phyloP scores from a whole-genome alignment of 2,888 invertebrate species.

The Athetis lepigone region DNA sequence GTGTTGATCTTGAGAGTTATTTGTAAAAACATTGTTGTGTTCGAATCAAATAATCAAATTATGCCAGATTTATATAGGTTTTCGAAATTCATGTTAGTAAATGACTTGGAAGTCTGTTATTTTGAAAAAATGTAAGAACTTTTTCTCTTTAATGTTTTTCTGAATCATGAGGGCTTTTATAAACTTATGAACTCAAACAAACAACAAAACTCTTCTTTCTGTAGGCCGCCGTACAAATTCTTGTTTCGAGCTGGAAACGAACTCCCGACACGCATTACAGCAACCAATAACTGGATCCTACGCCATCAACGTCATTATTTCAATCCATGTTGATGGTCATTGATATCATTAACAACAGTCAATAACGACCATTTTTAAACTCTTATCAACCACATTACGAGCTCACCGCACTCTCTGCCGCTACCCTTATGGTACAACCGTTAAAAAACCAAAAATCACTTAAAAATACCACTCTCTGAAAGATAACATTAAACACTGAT shows the following conservation, averaged over 20 bases:
- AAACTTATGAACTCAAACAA: too few relatives aligned
- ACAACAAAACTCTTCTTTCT: too few relatives aligned
- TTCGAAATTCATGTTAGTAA: too few relatives aligned
- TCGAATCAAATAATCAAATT: constrained; percentile 3
- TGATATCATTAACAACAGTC: constrained; percentile 3
- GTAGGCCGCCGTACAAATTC: too few relatives aligned
- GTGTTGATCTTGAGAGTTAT: constrained; percentile 9
- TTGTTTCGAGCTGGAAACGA: too few relatives aligned
- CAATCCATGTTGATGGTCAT: background rate
- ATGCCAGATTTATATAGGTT: background rate
- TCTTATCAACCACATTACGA: constrained; percentile 21
- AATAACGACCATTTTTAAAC: constrained; percentile 9
- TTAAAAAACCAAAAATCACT: constrained; percentile 42
- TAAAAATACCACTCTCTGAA: constrained; percentile 37
- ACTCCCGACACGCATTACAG: too few relatives aligned
- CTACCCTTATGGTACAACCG: constrained; percentile 15
- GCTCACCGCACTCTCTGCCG: background rate
- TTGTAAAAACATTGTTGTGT: constrained; percentile 15
- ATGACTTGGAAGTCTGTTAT: too few relatives aligned
- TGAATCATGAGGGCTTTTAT: too few relatives aligned
- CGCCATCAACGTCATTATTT: too few relatives aligned
- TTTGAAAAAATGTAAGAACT: too few relatives aligned
- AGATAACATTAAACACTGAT: constrained; percentile 47
- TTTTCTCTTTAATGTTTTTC: too few relatives aligned
- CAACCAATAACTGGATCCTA: too few relatives aligned